Percentiles rank a stretch among this genome's conserved stretches.
phyloP scores from a whole-genome alignment of 2,888 invertebrate genomes.

The Spisula solida region DNA sequence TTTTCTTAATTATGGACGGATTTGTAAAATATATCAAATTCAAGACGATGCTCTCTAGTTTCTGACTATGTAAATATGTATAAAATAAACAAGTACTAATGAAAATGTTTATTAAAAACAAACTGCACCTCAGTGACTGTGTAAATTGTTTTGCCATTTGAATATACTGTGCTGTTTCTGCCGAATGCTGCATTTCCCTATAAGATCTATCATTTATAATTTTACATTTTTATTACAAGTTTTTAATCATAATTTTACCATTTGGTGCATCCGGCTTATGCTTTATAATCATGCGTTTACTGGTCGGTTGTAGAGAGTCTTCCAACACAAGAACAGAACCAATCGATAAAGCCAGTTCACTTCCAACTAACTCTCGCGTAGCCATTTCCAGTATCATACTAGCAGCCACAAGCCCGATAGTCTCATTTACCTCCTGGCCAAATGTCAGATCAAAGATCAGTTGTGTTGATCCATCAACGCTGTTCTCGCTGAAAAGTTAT shows the following conservation, averaged over 20 bases:
- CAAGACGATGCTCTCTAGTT: too few species aligned
- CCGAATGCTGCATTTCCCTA: neutral
- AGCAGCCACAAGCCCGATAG: neutral
- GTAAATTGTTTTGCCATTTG: too few species aligned
- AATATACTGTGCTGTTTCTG: too few species aligned
- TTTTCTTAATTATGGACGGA: too few species aligned
- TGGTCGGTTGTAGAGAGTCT: neutral
- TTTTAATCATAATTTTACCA: neutral
- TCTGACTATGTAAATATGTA: too few species aligned
- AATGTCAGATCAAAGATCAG: neutral
- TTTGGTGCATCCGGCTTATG: neutral
- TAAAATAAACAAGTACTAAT: too few species aligned
- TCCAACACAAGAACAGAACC: neutral
- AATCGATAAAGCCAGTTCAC: neutral
- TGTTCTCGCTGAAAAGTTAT: constrained; percentile 10
- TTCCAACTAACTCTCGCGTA: neutral
- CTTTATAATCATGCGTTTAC: neutral
- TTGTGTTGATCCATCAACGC: neutral
- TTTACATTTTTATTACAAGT: too few species aligned
- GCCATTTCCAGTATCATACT: neutral
- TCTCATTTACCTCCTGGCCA: neutral
- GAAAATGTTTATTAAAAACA: too few species aligned
- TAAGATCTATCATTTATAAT: too few species aligned
- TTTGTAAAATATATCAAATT: too few species aligned
- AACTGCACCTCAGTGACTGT: too few species aligned